These are phyloP conservation scores for Holotrichia oblita DNA, from an alignment of 1,140 invertebrate genomes.

Conservation along the genomic window DNA sequence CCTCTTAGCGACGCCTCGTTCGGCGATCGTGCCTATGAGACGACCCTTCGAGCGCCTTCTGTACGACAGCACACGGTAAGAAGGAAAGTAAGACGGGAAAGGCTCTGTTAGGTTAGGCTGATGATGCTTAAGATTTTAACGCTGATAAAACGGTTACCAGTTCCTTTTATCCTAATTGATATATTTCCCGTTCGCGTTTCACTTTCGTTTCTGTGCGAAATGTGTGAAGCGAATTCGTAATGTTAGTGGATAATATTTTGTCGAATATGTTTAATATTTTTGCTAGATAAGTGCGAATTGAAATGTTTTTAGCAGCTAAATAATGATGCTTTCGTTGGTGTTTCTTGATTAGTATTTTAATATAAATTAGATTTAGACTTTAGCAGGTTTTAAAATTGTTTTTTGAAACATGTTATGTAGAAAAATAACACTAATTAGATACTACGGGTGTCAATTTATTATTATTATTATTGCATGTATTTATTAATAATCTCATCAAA, in stretches of 20 bases:
- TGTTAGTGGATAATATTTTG: background rate
- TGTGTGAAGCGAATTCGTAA: background rate
- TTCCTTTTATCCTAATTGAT: conserved; percentile 37
- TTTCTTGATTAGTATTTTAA: too few relatives aligned
- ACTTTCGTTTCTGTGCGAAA: background rate
- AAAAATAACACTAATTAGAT: too few relatives aligned
- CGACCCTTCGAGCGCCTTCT: background rate
- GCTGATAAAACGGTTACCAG: conserved; percentile 22
- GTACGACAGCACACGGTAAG: background rate
- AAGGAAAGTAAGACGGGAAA: background rate
- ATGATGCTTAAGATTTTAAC: conserved; percentile 24
- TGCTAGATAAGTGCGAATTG: background rate
- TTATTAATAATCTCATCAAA: too few relatives aligned
- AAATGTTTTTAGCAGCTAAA: background rate
- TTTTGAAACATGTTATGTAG: too few relatives aligned
- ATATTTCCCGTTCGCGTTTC: conserved; percentile 6
- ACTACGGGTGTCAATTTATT: too few relatives aligned
- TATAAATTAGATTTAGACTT: too few relatives aligned
- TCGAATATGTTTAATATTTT: background rate
- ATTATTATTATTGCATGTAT: too few relatives aligned
- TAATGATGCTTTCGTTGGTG: too few relatives aligned
- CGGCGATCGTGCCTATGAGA: too few relatives aligned
- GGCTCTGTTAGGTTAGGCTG: background rate
- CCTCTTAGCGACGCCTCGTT: background rate
- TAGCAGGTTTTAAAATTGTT: too few relatives aligned